Conservation (phyloP, 2,113 vertebrate species). For the Grus americana region DNA sequence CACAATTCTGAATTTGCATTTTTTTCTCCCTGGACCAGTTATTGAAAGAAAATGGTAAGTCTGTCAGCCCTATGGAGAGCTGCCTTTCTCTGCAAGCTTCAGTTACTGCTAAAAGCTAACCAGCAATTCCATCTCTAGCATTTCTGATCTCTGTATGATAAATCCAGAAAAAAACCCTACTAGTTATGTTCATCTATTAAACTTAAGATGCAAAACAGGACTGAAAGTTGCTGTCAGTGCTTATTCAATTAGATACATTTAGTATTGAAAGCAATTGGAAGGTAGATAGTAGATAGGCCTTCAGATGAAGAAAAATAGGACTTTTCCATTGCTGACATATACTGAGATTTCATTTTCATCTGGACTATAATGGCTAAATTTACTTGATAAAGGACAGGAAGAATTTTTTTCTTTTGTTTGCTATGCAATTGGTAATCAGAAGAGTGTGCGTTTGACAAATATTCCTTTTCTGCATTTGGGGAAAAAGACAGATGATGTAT, state of each 20-base stretch:
- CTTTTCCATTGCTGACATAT: background rate
- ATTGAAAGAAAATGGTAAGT: background rate
- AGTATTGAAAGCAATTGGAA: background rate
- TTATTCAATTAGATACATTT: background rate
- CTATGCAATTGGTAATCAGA: background rate
- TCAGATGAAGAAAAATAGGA: background rate
- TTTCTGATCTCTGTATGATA: background rate
- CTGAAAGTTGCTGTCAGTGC: background rate
- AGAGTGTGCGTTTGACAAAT: background rate
- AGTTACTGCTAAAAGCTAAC: background rate
- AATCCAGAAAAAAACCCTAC: background rate
- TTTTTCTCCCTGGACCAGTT: background rate
- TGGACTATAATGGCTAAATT: background rate
- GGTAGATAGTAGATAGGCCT: background rate
- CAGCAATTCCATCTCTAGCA: background rate
- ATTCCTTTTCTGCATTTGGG: background rate
- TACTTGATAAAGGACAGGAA: background rate
- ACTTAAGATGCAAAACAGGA: background rate
- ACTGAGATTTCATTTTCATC: background rate
- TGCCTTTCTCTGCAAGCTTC: background rate
- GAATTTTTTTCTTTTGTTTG: background rate
- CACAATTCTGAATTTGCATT: background rate
- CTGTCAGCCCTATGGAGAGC: background rate
- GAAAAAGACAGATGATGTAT: background rate
- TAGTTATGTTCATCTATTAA: background rate